Conservation (phyloP, 2,888 invertebrate species). For the Megastigmus dorsalis region DNA sequence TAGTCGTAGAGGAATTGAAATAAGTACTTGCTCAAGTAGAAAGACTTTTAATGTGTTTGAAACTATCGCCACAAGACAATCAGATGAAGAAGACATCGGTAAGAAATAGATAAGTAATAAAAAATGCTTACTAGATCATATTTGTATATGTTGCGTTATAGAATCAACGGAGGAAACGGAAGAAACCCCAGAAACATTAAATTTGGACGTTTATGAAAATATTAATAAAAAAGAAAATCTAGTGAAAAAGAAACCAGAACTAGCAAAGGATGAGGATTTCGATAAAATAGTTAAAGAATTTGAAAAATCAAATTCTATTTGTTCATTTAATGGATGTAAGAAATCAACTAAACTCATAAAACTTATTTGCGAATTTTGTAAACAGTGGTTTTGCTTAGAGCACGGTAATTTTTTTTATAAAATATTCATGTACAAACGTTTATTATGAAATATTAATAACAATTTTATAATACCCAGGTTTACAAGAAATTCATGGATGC, state of each 20-base stretch:
- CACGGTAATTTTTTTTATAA: conserved; percentile 69
- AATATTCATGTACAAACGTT: neutral
- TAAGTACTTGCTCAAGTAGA: conserved; percentile 50
- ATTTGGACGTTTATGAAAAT: neutral
- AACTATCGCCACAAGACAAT: conserved; percentile 46
- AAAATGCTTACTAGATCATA: neutral
- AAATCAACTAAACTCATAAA: conserved; percentile 65
- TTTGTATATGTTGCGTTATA: neutral
- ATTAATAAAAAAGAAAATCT: conserved; percentile 21
- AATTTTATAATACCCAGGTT: conserved; percentile 50
- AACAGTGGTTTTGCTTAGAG: conserved; percentile 73
- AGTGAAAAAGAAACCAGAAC: conserved; percentile 20
- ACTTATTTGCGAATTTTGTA: conserved; percentile 75
- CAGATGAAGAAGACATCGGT: conserved; percentile 33
- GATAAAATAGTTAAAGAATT: conserved; percentile 73
- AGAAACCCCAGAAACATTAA: neutral
- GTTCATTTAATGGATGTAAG: conserved; percentile 66
- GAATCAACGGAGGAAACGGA: neutral
- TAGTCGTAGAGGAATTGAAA: conserved; percentile 21
- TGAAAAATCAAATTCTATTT: conserved; percentile 71
- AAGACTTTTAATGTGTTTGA: conserved; percentile 59
- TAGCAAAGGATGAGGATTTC: conserved; percentile 50
- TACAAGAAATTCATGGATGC: conserved; percentile 77
- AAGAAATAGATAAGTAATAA: neutral
- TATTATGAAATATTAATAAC: neutral